phyloP scores from a whole-genome alignment of 2,888 invertebrate species.

The Drosophila maculinotata region DNA sequence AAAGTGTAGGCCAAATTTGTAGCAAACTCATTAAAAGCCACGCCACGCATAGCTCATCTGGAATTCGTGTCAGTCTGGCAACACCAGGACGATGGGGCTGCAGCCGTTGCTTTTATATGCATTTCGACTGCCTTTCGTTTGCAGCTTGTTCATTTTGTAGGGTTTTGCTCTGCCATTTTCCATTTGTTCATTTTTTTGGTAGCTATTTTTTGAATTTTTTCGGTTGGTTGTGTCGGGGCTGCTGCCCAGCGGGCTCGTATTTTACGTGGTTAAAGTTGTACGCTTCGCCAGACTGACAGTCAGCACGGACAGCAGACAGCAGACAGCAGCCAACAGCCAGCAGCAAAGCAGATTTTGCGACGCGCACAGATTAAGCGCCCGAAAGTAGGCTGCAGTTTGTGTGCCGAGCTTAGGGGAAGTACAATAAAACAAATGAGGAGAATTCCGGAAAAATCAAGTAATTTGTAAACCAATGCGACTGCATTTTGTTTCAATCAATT shows the following conservation, averaged over 20 bases:
- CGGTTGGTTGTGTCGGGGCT: slow-evolving; percentile 31
- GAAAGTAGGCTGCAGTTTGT: slow-evolving; percentile 29
- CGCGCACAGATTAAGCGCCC: slow-evolving; percentile 54
- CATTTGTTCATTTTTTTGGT: not conserved
- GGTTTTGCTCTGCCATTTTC: slow-evolving; percentile 8
- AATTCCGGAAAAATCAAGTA: slow-evolving; percentile 6
- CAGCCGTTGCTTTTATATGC: slow-evolving; percentile 33
- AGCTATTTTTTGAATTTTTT: slow-evolving; percentile 15
- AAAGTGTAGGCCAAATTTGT: not conserved
- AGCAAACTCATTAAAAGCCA: slow-evolving; percentile 17
- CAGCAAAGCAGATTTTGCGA: slow-evolving; percentile 52
- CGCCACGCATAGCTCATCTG: slow-evolving; percentile 41
- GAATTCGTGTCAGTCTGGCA: slow-evolving; percentile 47
- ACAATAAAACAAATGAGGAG: slow-evolving; percentile 12
- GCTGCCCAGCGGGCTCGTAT: slow-evolving; percentile 58
- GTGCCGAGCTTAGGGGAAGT: no score
- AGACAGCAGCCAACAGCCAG: not conserved
- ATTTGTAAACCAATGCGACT: slow-evolving; percentile 51
- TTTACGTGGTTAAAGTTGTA: slow-evolving; percentile 69
- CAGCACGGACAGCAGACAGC: slow-evolving; percentile 28
- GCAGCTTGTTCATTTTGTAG: slow-evolving; percentile 23
- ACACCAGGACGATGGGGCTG: slow-evolving; percentile 33
- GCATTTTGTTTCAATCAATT: slow-evolving; percentile 68
- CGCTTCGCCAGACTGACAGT: slow-evolving; percentile 51
- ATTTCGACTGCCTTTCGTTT: slow-evolving; percentile 47